Conservation (phyloP, 1,140 invertebrate species). For the Apis mellifera region DNA sequence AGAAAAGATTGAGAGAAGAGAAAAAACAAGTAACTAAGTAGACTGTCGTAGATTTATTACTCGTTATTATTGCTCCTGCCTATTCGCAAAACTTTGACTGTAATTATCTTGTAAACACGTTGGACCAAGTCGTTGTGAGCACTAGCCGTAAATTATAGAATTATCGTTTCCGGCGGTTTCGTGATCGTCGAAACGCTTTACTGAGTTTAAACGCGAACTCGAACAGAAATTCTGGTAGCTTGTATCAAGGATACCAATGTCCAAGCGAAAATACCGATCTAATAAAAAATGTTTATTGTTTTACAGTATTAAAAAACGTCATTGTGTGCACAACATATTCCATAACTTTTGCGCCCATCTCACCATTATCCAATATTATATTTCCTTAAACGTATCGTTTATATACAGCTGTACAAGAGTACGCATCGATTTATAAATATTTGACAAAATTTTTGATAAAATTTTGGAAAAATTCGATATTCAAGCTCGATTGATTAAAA, state of each 20-base stretch:
- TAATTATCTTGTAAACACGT: slow-evolving; percentile 62
- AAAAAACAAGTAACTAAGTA: slow-evolving; percentile 41
- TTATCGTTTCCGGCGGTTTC: slow-evolving; percentile 21
- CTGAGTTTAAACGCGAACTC: slow-evolving; percentile 7
- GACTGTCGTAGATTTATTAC: slow-evolving; percentile 60
- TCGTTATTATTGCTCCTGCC: slow-evolving; percentile 65
- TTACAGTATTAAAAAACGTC: background rate
- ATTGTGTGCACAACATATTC: background rate
- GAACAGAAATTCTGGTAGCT: slow-evolving; percentile 28
- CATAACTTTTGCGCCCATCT: background rate
- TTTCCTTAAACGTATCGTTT: background rate
- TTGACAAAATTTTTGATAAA: too few species aligned
- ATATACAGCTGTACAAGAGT: background rate
- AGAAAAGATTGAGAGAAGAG: background rate
- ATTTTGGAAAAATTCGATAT: background rate
- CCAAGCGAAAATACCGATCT: background rate
- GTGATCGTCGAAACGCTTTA: slow-evolving; percentile 33
- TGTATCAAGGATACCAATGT: slow-evolving; percentile 13
- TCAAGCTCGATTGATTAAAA: background rate
- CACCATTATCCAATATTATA: background rate
- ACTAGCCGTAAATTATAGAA: slow-evolving; percentile 50
- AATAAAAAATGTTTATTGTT: slow-evolving; percentile 17
- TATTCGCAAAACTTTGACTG: slow-evolving; percentile 66
- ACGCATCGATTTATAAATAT: background rate
- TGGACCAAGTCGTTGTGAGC: slow-evolving; percentile 69